Evolutionary conservation across 2,888 invertebrate genomes (phyloP).

Genomic region (Volucella zonaria): DNA sequence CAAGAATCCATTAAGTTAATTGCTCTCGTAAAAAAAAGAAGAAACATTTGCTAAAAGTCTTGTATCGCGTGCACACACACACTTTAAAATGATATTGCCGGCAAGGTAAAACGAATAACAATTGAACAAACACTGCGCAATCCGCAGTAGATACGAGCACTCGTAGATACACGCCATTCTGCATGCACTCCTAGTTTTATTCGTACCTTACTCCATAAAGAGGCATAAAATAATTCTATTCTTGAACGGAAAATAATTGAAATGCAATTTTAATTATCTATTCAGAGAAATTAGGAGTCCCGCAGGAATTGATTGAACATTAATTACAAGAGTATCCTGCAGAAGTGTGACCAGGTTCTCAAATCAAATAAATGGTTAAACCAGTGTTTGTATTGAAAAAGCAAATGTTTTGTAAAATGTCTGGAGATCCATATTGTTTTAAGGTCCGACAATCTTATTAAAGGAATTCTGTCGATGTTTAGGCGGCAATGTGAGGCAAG

Average conservation of each 20-base stretch:
- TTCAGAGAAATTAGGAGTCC: constrained; percentile 3
- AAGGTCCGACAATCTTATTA: too few species aligned
- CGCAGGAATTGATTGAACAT: constrained; percentile 22
- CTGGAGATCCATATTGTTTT: too few species aligned
- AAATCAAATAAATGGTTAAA: too few species aligned
- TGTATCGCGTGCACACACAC: background rate
- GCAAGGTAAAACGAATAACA: background rate
- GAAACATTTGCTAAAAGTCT: background rate
- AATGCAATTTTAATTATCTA: constrained; percentile 62
- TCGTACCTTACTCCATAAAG: too few species aligned
- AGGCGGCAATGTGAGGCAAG: too few species aligned
- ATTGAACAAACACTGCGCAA: constrained; percentile 11
- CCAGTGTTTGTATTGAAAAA: too few species aligned
- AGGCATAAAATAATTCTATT: too few species aligned
- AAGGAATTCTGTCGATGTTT: too few species aligned
- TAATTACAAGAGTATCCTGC: constrained; percentile 28
- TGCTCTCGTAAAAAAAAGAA: constrained; percentile 21
- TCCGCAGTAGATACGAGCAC: constrained; percentile 1
- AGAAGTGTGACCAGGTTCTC: constrained; percentile 2
- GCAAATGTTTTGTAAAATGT: too few species aligned
- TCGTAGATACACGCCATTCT: too few species aligned
- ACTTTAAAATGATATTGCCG: background rate
- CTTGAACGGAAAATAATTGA: constrained; percentile 5
- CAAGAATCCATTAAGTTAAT: constrained; percentile 60
- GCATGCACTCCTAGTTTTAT: background rate